Base-by-base conservation (phyloP, 2,797 vertebrate genomes). In the Lophura swinhoii region DNA sequence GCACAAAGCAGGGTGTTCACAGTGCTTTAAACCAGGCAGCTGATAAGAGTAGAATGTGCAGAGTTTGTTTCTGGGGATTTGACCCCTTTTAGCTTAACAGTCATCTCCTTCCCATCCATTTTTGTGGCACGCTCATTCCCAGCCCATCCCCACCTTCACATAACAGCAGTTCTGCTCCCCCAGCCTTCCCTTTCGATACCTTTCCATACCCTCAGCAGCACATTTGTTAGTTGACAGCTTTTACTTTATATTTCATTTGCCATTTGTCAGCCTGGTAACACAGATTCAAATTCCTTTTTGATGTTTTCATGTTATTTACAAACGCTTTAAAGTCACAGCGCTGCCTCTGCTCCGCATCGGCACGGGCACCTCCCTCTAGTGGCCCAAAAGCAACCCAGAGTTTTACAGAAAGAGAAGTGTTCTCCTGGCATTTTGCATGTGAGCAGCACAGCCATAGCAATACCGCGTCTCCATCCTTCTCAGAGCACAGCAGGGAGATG, bases 161-260 rank as follows among this genome's bases (percentile, higher is more conserved):
- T 62, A 24, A 10, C 39, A 41, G 44, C 59, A 66, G 48, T 37
- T 13, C 33, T 53, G 49, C 14, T 0, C 63, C 49, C 37, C 2
- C 55, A 70, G 56, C 68, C 63, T 76, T 73, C 69, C 62, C 49
- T n/a, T 56, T 49, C 31, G 0, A 10, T 8, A 70, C 70, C 70
- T 58, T 79, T 68, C 85, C 49, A 14, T 4, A 17, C 23, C 71
- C 37, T 71, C 83, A 35, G 84, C 77, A 77, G 60, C 80, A 66
- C 43, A 48, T 88, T 94, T 92, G 91, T 78, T 68, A n/a, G 18
- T 10, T 96, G 94, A 92, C 93, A 96, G 95, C 67, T 73, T 86
- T 91, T 88, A 91, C 89, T 96, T 97, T 29, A 23, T 85, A 88
- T 95, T 94, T 94, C 91, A 74, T 96, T 96, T 96, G 87, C 95